A percentile compares a stretch with the other conserved stretches of the same genome.
These are phyloP conservation scores for Radopholus similis DNA, from an alignment of 1,140 invertebrate species.

Conservation along the genomic window DNA sequence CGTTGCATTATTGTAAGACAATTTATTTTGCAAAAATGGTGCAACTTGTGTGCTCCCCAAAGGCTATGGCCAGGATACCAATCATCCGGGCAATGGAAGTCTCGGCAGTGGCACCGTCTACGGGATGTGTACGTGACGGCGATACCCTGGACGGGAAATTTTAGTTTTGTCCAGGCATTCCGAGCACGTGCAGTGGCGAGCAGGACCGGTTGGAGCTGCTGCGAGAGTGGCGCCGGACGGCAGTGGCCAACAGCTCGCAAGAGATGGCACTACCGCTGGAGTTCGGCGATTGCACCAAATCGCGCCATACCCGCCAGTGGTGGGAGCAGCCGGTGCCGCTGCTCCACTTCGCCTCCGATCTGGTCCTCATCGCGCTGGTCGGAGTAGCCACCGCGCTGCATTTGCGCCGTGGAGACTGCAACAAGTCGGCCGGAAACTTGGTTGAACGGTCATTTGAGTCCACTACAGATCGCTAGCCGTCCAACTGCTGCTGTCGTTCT, in stretches of 20 bases:
- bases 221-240: constrained; percentile 45
- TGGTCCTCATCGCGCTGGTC: constrained; percentile 45
- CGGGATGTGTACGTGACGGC: too few species aligned
- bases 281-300: constrained; percentile 53
- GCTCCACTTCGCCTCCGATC: constrained; percentile 53
- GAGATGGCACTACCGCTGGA: constrained; percentile 16
- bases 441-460: constrained; percentile 1
- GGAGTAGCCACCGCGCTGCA: constrained; percentile 56
- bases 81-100: neutral
- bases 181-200: constrained; percentile 45
- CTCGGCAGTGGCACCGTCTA: constrained; percentile 36
- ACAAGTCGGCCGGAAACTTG: constrained; percentile 7
- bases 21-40: neutral
- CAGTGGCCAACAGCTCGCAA: constrained; percentile 19
- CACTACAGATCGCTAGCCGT: constrained; percentile 44
- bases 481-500: constrained; percentile 52
- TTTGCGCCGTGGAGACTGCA: constrained; percentile 39
- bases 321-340: constrained; percentile 53
- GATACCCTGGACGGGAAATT: too few species aligned
- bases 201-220: constrained; percentile 45
- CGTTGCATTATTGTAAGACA: constrained; percentile 55
- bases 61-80: constrained; percentile 6
- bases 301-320: constrained; percentile 54
- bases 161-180: too few species aligned
- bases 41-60: neutral